These are phyloP conservation scores for Guaruba guarouba DNA, from an alignment of 2,113 vertebrate genomes.

Conservation along the genomic window DNA sequence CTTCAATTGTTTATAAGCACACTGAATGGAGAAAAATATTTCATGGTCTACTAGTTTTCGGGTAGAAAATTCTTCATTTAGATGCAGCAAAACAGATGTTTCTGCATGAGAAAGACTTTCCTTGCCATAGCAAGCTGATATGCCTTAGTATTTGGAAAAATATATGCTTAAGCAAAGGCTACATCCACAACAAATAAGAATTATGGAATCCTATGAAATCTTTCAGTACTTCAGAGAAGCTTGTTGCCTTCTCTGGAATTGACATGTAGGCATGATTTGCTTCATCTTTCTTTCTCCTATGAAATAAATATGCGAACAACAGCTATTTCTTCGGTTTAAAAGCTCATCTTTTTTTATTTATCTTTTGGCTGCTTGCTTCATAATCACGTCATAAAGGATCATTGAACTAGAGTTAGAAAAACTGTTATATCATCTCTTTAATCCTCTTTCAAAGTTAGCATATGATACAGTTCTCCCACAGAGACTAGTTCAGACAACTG, in stretches of 20 bases:
- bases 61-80: neutral
- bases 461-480: neutral
- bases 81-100: rapidly evolving
- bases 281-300: neutral
- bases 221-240: neutral
- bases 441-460: conserved; percentile 35
- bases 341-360: neutral
- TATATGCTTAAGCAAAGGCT: neutral
- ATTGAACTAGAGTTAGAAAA: conserved; percentile 17
- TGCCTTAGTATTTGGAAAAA: neutral
- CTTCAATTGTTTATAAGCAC: neutral
- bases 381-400: conserved; percentile 1
- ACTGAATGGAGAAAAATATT: neutral
- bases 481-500: neutral
- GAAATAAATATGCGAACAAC: neutral
- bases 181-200: neutral
- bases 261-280: rapidly evolving
- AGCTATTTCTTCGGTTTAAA: neutral
- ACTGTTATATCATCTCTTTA: conserved; percentile 23
- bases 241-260: neutral
- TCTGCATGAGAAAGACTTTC: neutral
- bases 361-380: conserved; percentile 23
- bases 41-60: neutral
- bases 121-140: neutral
- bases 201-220: neutral